Conservation (phyloP, 2,797 vertebrate species). For the Bufotes viridis region DNA sequence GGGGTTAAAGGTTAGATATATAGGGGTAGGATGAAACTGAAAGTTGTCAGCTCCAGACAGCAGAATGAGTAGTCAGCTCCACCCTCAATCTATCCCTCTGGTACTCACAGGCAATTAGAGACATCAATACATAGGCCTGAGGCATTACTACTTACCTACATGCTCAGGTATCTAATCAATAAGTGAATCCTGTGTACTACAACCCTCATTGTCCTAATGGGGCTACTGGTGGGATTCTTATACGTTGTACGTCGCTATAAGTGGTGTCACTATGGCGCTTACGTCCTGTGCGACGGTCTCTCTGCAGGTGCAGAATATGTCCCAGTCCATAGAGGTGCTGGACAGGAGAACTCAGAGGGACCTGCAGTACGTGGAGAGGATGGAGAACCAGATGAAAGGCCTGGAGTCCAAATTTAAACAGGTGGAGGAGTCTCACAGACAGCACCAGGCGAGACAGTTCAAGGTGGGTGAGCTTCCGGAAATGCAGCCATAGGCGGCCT, state of each 20-base stretch:
- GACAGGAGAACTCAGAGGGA: constrained; percentile 96
- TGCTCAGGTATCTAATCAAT: no score
- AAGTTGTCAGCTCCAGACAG: no score
- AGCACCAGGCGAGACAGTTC: constrained; percentile 98
- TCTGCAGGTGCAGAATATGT: constrained; percentile 97
- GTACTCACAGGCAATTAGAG: no score
- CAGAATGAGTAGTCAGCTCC: no score
- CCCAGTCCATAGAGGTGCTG: constrained; percentile 97
- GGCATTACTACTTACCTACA: no score
- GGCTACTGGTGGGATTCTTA: no score
- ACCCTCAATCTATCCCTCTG: no score
- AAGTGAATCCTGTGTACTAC: not conserved
- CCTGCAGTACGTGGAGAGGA: constrained; percentile 97
- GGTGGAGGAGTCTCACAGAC: constrained; percentile 98
- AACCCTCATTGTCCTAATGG: not conserved
- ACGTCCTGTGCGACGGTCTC: not conserved
- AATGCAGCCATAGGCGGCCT: not conserved
- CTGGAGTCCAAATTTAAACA: constrained; percentile 97
- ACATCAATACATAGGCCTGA: no score
- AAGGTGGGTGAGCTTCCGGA: constrained; percentile 79
- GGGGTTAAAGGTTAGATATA: no score
- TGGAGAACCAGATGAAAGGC: constrained; percentile 97
- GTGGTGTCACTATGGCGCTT: not conserved
- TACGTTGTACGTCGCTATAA: not conserved
- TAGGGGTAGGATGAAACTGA: no score